These are phyloP conservation scores for Lordiphosa collinella DNA, from an alignment of 1,140 invertebrate species.

Conservation along the genomic window DNA sequence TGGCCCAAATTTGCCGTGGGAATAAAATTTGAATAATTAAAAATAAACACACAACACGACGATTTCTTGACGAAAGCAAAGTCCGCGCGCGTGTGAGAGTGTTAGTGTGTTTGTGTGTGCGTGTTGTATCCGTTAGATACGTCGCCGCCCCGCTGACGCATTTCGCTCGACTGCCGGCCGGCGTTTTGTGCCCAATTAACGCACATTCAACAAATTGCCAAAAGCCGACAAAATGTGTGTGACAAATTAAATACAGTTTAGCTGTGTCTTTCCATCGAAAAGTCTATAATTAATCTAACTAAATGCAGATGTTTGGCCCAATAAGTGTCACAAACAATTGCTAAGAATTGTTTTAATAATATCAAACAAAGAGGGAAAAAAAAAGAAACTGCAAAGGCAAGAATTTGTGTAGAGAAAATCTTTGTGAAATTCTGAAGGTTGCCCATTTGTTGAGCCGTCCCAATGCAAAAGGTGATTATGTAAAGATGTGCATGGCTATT, in stretches of 20 bases:
- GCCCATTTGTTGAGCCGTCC: conserved; percentile 8
- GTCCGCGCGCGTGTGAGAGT: conserved; percentile 13
- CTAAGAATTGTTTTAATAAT: conserved; percentile 16
- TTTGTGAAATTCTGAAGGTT: conserved; percentile 40
- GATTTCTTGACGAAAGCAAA: conserved; percentile 26
- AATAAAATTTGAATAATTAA: conserved; percentile 67
- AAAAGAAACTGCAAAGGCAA: not conserved
- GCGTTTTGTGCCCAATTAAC: conserved; percentile 79
- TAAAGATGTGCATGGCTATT: conserved; percentile 16
- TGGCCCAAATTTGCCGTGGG: conserved; percentile 58
- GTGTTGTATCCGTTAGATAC: conserved; percentile 69
- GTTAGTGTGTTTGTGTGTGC: conserved; percentile 15
- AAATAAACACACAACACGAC: conserved; percentile 61
- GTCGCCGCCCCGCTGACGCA: conserved; percentile 53
- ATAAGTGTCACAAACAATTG: conserved; percentile 68
- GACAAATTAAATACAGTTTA: conserved; percentile 5
- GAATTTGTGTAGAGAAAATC: conserved; percentile 26
- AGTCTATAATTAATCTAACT: conserved; percentile 35
- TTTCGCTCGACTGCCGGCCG: conserved; percentile 64
- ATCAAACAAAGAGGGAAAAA: no score
- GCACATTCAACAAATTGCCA: conserved; percentile 54
- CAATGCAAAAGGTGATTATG: conserved; percentile 65
- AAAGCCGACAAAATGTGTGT: conserved; percentile 7
- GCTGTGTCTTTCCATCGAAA: no score
- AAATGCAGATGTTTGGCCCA: conserved; percentile 64